These are phyloP conservation scores for Limnephilus lunatus DNA, from an alignment of 2,888 invertebrate species.

Conservation along the genomic window DNA sequence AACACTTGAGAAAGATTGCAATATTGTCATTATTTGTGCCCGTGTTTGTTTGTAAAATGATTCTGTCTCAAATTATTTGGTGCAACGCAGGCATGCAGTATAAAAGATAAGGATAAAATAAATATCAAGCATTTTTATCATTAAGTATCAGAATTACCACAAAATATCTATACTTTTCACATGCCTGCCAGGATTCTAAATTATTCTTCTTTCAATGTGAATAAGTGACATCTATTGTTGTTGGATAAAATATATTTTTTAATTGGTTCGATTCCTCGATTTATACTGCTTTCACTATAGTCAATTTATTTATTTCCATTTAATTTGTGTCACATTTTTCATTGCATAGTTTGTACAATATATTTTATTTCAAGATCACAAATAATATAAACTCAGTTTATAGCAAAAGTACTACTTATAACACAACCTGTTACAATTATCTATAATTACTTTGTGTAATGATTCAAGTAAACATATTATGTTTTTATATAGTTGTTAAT, in stretches of 20 bases:
- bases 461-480: neutral
- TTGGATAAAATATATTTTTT: neutral
- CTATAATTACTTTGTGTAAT: neutral
- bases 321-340: neutral
- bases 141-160: neutral
- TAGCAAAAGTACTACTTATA: neutral
- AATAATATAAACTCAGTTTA: neutral
- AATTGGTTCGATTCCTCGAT: slow-evolving; percentile 10
- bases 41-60: neutral
- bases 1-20: neutral
- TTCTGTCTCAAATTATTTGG: slow-evolving; percentile 16
- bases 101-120: no score
- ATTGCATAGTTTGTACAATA: neutral
- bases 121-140: neutral
- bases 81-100: neutral
- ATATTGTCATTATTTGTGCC: neutral
- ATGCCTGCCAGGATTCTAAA: neutral
- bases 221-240: slow-evolving; percentile 6
- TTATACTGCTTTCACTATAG: neutral
- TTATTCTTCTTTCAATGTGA: slow-evolving; percentile 4
- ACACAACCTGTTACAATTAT: neutral
- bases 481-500: neutral
- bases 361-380: neutral
- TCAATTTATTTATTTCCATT: neutral
- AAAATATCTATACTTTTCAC: neutral